phyloP scores from a whole-genome alignment of 2,113 vertebrate species.

The Colistium nudipinnis region DNA sequence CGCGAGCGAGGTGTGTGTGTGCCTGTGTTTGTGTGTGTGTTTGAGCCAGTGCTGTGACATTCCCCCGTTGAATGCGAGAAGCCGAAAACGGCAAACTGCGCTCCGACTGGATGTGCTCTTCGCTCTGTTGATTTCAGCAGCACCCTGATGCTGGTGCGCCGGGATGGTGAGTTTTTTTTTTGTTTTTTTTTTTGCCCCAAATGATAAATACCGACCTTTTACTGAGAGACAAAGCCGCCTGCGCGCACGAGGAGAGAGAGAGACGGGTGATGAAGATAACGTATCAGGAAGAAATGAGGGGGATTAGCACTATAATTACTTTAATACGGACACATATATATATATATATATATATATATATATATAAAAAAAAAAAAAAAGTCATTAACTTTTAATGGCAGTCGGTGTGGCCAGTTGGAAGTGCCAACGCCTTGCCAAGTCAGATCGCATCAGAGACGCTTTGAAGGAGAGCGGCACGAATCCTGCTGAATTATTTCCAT shows the following conservation, averaged over 20 bases:
- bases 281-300: neutral
- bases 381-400: slow-evolving; percentile 10
- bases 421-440: slow-evolving; percentile 27
- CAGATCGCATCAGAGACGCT: slow-evolving; percentile 54
- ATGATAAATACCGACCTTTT: neutral
- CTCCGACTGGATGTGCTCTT: slow-evolving; percentile 30
- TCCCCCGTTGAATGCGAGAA: slow-evolving; percentile 64
- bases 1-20: neutral
- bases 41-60: slow-evolving; percentile 63
- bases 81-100: slow-evolving; percentile 62
- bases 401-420: slow-evolving; percentile 29
- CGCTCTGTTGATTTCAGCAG: slow-evolving; percentile 43
- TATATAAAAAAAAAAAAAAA: neutral
- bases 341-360: too few relatives aligned
- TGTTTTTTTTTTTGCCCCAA: too few relatives aligned
- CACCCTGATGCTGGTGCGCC: slow-evolving; percentile 30
- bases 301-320: neutral
- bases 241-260: too few relatives aligned
- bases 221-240: neutral
- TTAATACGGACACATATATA: neutral
- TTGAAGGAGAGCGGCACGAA: slow-evolving; percentile 32
- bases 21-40: slow-evolving; percentile 36
- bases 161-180: neutral
- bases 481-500: slow-evolving; percentile 55
- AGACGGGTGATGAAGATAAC: neutral